Evolutionary conservation across 2,797 vertebrate genomes (phyloP).

Genomic region (Oceanodroma leucorhoa): DNA sequence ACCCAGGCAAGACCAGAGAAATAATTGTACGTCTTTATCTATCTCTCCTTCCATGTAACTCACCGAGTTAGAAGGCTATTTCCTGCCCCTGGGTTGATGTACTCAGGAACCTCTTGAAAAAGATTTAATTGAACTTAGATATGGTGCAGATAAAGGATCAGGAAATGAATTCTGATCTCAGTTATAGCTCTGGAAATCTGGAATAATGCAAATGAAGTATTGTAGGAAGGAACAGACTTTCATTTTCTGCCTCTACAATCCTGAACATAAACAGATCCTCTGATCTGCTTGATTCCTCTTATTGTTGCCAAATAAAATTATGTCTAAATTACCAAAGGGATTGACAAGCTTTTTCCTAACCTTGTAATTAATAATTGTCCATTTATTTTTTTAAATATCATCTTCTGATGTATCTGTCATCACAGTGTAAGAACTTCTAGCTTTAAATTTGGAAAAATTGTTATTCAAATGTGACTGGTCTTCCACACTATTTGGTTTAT

Average conservation of each 20-base stretch:
- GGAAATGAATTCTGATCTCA: background rate
- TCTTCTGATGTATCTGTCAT: background rate
- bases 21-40: constrained; percentile 36
- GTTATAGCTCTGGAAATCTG: background rate
- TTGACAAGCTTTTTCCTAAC: background rate
- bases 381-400: background rate
- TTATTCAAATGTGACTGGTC: background rate
- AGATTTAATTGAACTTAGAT: background rate
- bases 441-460: background rate
- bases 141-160: background rate
- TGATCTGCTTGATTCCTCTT: background rate
- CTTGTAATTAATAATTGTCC: background rate
- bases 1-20: constrained; percentile 15
- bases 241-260: background rate
- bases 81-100: background rate
- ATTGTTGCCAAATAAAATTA: background rate
- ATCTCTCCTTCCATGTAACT: background rate
- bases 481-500: background rate
- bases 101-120: background rate
- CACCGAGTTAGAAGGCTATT: background rate
- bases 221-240: background rate
- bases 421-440: background rate
- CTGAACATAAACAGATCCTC: background rate
- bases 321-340: background rate
- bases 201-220: background rate